Evolutionary conservation across 2,113 vertebrate genomes (phyloP).

Genomic region (Brachirus orientalis): DNA sequence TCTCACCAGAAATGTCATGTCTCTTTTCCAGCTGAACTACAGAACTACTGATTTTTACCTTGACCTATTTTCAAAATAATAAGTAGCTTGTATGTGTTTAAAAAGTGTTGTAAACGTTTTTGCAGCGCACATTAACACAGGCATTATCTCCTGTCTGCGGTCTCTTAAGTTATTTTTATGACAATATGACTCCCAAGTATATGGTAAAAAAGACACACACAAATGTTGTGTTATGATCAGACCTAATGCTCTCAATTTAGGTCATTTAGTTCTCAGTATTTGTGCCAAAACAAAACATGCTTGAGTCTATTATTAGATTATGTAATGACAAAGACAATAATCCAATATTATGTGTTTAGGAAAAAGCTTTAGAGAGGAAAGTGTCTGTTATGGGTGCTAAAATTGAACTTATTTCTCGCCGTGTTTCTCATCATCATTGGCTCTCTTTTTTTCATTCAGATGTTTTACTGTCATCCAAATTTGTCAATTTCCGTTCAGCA

Average conservation of each 20-base stretch:
- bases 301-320: not conserved
- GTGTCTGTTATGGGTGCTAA: not conserved
- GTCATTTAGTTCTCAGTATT: not conserved
- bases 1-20: too few species aligned
- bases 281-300: not conserved
- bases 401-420: not conserved
- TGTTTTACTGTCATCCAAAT: conserved; percentile 50
- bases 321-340: not conserved
- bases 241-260: not conserved
- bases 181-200: too few species aligned
- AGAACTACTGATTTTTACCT: too few species aligned
- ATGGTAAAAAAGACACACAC: too few species aligned
- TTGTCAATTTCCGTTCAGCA: conserved; percentile 85
- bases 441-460: conserved; percentile 76
- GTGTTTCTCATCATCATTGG: conserved; percentile 84
- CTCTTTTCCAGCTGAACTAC: too few species aligned
- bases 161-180: too few species aligned
- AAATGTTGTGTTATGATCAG: not conserved
- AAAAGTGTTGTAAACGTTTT: too few species aligned
- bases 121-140: too few species aligned
- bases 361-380: not conserved
- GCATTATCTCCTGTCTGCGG: too few species aligned
- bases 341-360: not conserved
- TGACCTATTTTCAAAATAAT: too few species aligned
- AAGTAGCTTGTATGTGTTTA: too few species aligned